A percentile compares a stretch with the other conserved stretches of the same genome.
Conservation (phyloP, 1,140 invertebrate species). For the Drosophila cardini region DNA sequence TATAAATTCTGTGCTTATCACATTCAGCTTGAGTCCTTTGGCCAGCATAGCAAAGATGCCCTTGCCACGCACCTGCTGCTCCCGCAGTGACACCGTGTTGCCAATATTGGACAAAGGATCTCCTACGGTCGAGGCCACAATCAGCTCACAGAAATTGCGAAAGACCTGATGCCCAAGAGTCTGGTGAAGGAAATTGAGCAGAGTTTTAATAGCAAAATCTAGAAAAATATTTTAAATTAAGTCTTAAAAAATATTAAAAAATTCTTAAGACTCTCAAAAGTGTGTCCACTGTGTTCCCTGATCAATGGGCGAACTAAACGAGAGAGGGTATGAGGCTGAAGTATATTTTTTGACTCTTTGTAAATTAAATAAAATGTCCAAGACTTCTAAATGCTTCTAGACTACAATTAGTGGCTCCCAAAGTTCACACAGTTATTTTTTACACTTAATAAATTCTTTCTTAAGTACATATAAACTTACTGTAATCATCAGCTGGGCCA, state of each 20-base stretch:
- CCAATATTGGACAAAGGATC: slow-evolving; percentile 3
- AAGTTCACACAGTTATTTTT: no score
- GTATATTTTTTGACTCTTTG: no score
- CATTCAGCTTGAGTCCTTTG: not conserved
- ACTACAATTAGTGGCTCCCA: no score
- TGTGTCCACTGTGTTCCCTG: no score
- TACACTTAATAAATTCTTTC: no score
- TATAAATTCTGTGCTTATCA: slow-evolving; percentile 6
- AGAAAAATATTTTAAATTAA: no score
- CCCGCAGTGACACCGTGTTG: slow-evolving; percentile 3
- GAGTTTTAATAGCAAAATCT: no score
- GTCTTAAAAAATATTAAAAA: not conserved
- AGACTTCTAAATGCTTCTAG: no score
- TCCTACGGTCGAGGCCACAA: not conserved
- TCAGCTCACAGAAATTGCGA: slow-evolving; percentile 18
- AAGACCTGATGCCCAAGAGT: slow-evolving; percentile 42
- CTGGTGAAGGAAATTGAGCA: slow-evolving; percentile 8
- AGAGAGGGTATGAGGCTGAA: no score
- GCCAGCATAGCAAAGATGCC: slow-evolving; percentile 28
- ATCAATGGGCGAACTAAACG: no score
- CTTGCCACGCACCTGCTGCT: slow-evolving; percentile 37
- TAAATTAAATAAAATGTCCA: no score
- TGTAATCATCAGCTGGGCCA: slow-evolving; percentile 27
- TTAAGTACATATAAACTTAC: slow-evolving; percentile 34
- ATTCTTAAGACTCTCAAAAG: no score